Conservation (phyloP, 2,113 vertebrate genomes). For the Leucoraja erinaceus region DNA sequence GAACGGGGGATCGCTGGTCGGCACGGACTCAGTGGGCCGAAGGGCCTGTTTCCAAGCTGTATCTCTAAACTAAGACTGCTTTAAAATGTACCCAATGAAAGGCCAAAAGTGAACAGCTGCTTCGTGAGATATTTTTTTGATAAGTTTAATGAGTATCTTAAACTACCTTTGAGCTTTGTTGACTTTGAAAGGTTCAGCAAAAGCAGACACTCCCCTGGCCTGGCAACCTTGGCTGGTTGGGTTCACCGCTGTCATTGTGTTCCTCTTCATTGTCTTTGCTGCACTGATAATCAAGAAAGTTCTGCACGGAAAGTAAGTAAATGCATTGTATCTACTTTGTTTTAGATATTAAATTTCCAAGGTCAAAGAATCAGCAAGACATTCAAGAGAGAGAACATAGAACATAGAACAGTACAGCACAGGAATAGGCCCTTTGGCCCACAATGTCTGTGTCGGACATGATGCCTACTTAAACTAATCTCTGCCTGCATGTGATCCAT, state of each 20-base stretch:
- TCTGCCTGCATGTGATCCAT: no score
- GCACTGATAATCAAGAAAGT: constrained; percentile 59
- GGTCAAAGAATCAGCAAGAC: not conserved
- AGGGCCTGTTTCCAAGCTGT: no score
- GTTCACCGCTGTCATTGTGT: constrained; percentile 64
- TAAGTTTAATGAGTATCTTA: not conserved
- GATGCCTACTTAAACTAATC: no score
- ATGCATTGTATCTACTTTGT: not conserved
- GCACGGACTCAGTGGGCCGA: no score
- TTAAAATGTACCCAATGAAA: not conserved
- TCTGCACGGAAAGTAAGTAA: constrained; percentile 52
- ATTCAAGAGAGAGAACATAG: not conserved
- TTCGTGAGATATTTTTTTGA: not conserved
- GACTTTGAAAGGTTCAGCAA: not conserved
- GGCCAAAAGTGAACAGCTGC: not conserved
- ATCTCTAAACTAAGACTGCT: not conserved
- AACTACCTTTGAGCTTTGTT: not conserved
- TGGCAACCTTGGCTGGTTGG: constrained; percentile 67
- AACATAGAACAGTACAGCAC: no score
- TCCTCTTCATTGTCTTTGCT: constrained; percentile 72
- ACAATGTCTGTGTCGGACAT: no score
- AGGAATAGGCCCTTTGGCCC: no score
- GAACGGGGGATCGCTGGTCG: no score
- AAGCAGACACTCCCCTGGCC: no score
- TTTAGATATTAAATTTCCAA: not conserved